A percentile compares a stretch with the other conserved stretches of the same genome.
phyloP scores from a whole-genome alignment of 2,797 vertebrate species.

The Acipenser ruthenus region DNA sequence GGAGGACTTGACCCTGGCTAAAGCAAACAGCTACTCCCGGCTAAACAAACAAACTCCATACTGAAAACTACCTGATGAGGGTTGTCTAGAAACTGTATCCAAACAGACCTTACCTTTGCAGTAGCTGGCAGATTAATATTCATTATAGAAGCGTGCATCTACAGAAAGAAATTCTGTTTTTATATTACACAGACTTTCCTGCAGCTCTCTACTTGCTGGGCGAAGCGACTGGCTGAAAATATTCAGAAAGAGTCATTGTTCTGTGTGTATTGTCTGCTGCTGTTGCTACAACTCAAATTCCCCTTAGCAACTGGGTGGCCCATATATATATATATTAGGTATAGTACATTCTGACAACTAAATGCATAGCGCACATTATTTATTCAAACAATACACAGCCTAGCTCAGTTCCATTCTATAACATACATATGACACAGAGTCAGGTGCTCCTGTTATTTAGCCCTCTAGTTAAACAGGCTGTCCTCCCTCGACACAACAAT shows the following conservation, averaged over 20 bases:
- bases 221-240: neutral
- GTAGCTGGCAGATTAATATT: conserved; percentile 16
- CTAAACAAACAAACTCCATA: conserved; percentile 12
- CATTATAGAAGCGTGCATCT: conserved; percentile 36
- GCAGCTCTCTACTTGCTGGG: conserved; percentile 2
- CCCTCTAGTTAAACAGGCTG: no score
- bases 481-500: no score
- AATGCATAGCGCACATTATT: no score
- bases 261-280: neutral
- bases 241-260: neutral
- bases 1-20: conserved; percentile 12
- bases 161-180: conserved; percentile 3
- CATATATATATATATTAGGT: neutral
- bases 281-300: conserved; percentile 52
- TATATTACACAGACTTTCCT: conserved; percentile 5
- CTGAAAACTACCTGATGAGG: conserved; percentile 5
- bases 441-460: no score
- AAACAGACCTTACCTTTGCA: conserved; percentile 30
- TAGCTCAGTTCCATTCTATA: no score
- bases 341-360: no score
- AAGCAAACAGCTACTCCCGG: conserved; percentile 15
- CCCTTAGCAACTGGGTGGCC: conserved; percentile 33
- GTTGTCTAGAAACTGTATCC: conserved; percentile 2
- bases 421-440: no score
- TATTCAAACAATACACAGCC: no score